Conservation (phyloP, 1,140 invertebrate species). For the Andrena cerasifolii region DNA sequence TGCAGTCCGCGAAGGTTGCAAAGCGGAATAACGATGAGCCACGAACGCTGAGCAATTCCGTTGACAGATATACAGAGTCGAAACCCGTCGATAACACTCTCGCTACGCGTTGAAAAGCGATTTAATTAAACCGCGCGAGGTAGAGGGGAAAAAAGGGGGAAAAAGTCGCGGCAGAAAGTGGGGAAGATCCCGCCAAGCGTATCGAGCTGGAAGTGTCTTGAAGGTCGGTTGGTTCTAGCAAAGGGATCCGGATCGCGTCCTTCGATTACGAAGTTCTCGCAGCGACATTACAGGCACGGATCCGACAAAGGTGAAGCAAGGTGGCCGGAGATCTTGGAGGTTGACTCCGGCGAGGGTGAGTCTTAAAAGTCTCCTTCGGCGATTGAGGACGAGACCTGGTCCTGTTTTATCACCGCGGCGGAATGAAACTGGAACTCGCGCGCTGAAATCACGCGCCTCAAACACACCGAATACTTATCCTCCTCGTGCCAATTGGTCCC, state of each 20-base stretch:
- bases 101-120: constrained; percentile 8
- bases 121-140: constrained; percentile 12
- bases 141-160: neutral
- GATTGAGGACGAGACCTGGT: neutral
- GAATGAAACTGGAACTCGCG: neutral
- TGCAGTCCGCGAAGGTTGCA: neutral
- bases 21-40: neutral
- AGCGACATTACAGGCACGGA: constrained; percentile 28
- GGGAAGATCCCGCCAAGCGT: neutral
- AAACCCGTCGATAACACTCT: neutral
- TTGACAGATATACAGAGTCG: neutral
- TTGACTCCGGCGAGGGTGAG: constrained; percentile 77
- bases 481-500: too few species aligned
- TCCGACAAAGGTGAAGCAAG: constrained; percentile 60
- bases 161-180: neutral
- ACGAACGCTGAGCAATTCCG: neutral
- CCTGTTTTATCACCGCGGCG: neutral
- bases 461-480: neutral
- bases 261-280: constrained; percentile 39
- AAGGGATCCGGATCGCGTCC: constrained; percentile 39
- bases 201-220: constrained; percentile 46
- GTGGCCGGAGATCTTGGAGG: constrained; percentile 72
- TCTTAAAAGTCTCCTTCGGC: constrained; percentile 39
- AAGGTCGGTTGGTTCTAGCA: constrained; percentile 65
- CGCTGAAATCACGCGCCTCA: constrained; percentile 1